Base-by-base conservation (phyloP, 2,797 vertebrate genomes). In the Xenops minutus region DNA sequence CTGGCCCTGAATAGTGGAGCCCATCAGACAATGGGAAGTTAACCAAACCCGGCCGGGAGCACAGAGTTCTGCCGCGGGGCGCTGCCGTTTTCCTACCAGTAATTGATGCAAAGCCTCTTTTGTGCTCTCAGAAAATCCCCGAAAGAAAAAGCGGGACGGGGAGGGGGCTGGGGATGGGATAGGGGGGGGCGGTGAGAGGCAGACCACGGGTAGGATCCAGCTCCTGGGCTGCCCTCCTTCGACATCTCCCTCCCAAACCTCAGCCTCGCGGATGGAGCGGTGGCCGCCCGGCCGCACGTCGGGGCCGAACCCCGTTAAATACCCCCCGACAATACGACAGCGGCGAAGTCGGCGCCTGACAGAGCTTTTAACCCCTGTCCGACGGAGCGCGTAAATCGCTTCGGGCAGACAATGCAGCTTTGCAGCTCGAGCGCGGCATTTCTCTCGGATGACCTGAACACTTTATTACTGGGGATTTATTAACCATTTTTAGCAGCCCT, bases 21-120 rank as follows among this genome's bases (percentile, higher is more conserved):
- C 95, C 7, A 1, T 44, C 64, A 64, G 68, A 96, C 94, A 93
- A 95, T 89, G 87, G 64, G 82, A 89, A 95, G 93, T 95, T 94
- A 96, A 96, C 95, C 88, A 96, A 96, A 14, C 74, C 46, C 32
- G 8, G 54, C 64, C 2, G 4, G 83, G 84, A 74, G 82, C 22
- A 0, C 82, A 26, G 79, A 72, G 90, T 24, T 75, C 81, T 96
- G 91, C 92, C 37, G 36, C 43, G 3, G 89, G 87, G 93, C 18
- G 27, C 91, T 89, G 88, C 89, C 37, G 3, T 74, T 94, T 81
- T 41, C 80, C 89, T 85, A 75, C 91, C 82, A 62, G 94, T 95
- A 88, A 95, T 91, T 95, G 95, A 93, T 96, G 94, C 76, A 93
- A 96, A 88, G 55, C 88, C 83, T 30, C 91, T 82, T 96, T 96